Base-by-base conservation (phyloP, 2,888 invertebrate genomes). In the Lasioglossum morio region DNA sequence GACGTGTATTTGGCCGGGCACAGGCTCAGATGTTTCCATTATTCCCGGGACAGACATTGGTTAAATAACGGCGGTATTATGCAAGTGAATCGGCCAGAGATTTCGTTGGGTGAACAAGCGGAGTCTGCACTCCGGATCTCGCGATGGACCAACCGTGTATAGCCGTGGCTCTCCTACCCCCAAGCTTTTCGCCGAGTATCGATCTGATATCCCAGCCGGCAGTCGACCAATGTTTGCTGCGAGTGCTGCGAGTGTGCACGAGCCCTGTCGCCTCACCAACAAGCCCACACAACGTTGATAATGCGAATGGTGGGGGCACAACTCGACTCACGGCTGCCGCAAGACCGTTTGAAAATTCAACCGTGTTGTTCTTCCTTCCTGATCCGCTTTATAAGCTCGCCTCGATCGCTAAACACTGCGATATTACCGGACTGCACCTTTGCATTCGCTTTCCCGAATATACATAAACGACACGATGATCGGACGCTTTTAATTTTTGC, bases 151-250 rank as follows among this genome's bases (percentile, higher is more conserved):
- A 93, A 92, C 92, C 92, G 89, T 92, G 89, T 91, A 88, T 81
- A 82, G 76, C 84, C 74, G 77, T 79, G 82, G 86, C 84, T 90
- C 92, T 89, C 88, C 87, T 82, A 87, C 87, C 86, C 87, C 86
- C 88, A 12, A 57, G 90, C 89, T 92, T 94, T 94, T 93, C 87
- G 90, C 93, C 89, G 91, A 94, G 94, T 94, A 94, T 94, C 94
- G 94, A 94, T 94, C 94, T 91, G 92, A 92, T 92, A 92, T 90
- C 91, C 92, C 92, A 86, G 73, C 84, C 87, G 14, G 60, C 66
- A 77, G 82, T 27, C 69, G 70, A 76, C 70, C 84, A 75, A 86
- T 87, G 87, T 89, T 89, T 85, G 89, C 88, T 16, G 63, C 77
- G 82, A 87, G 82, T 80, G 82, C 79, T 77, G 82, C 69, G 90